Evolutionary conservation across 2,797 vertebrate species (phyloP).

Genomic region (Danio choprae): DNA sequence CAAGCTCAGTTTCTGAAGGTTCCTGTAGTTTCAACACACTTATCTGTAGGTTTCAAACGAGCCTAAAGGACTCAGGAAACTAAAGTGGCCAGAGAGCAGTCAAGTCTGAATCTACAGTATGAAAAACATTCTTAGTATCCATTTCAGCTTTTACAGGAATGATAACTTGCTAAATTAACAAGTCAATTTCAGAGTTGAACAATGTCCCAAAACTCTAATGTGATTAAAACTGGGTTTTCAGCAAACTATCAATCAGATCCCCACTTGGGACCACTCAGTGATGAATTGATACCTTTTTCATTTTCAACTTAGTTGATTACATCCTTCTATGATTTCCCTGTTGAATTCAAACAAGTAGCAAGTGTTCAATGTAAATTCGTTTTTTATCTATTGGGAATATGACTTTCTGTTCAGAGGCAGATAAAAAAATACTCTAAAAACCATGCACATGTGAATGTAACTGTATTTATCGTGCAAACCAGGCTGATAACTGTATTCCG

Average conservation of each 20-base stretch:
- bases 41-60: too few relatives aligned
- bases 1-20: too few relatives aligned
- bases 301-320: background rate
- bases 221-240: background rate
- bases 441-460: background rate
- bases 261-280: background rate
- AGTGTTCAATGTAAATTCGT: background rate
- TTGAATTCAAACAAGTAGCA: conserved; percentile 9
- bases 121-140: background rate
- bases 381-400: conserved; percentile 16
- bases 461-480: background rate
- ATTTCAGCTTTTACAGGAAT: background rate
- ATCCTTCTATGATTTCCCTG: background rate
- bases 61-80: background rate
- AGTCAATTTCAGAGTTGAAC: background rate
- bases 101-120: background rate
- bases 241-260: conserved; percentile 12
- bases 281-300: background rate
- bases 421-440: background rate
- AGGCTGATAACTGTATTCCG: too few relatives aligned
- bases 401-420: background rate
- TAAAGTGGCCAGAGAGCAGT: background rate
- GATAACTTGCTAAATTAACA: background rate
- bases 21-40: too few relatives aligned
- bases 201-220: background rate